Percentiles rank a stretch among this genome's conserved stretches.
These are phyloP conservation scores for Yponomeuta evonymella DNA, from an alignment of 2,888 invertebrate genomes.

Conservation along the genomic window DNA sequence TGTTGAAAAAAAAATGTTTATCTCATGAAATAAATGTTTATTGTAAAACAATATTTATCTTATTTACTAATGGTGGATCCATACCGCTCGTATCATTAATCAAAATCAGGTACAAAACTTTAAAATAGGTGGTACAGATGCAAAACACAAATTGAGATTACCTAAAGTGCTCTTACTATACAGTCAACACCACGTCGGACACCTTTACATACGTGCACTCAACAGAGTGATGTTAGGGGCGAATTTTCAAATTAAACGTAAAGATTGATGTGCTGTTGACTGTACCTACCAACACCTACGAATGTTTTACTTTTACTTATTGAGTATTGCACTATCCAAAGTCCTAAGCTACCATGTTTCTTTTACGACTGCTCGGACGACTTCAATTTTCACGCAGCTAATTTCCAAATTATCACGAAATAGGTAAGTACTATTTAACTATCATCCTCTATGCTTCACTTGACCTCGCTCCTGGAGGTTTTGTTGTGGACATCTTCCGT, in stretches of 20 bases:
- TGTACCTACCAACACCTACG: too few species aligned
- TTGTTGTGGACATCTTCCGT: slow-evolving; percentile 39
- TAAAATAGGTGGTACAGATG: background rate
- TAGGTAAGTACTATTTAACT: background rate
- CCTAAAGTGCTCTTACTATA: background rate
- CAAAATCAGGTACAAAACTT: background rate
- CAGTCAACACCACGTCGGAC: too few species aligned
- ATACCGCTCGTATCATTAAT: background rate
- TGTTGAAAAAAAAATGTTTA: background rate
- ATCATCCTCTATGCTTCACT: background rate
- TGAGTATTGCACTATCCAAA: too few species aligned
- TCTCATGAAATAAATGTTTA: background rate
- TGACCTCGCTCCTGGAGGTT: slow-evolving; percentile 27
- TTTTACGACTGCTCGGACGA: background rate
- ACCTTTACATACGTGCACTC: too few species aligned
- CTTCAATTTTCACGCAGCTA: background rate
- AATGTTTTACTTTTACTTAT: too few species aligned
- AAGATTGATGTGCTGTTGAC: too few species aligned
- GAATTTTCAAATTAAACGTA: too few species aligned
- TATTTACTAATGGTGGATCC: background rate
- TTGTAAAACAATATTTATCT: background rate
- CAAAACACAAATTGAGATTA: background rate
- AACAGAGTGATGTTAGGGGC: too few species aligned
- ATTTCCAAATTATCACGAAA: background rate
- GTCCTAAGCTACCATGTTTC: too few species aligned